These are phyloP conservation scores for Streptopelia turtur DNA, from an alignment of 2,797 vertebrate species.

Conservation along the genomic window DNA sequence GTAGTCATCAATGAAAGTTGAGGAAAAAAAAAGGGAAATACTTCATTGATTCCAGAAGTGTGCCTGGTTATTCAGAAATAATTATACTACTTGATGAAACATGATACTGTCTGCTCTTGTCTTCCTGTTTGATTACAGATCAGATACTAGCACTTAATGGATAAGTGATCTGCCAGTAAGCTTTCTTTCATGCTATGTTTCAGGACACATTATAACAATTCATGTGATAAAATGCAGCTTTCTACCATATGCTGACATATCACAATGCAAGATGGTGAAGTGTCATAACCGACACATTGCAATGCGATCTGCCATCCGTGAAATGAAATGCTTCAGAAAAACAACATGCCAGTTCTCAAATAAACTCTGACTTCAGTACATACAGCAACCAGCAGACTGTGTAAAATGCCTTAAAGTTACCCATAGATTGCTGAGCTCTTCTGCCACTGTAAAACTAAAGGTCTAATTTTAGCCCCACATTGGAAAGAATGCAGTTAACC, in stretches of 20 bases:
- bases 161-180: slow-evolving; percentile 1
- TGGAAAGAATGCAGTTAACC: slow-evolving; percentile 7
- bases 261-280: slow-evolving; percentile 19
- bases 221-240: not conserved
- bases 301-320: slow-evolving; percentile 26
- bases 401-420: slow-evolving; percentile 23
- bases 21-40: not conserved
- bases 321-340: slow-evolving; percentile 51
- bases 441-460: not conserved
- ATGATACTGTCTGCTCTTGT: not conserved
- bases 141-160: slow-evolving; percentile 12
- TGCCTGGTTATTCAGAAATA: slow-evolving; percentile 6
- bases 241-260: slow-evolving; percentile 47
- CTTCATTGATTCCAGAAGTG: slow-evolving; percentile 12
- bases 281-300: not conserved
- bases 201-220: not conserved
- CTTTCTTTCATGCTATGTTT: slow-evolving; percentile 16
- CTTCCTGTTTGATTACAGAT: slow-evolving; percentile 17
- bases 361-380: slow-evolving; percentile 3
- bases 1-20: slow-evolving; percentile 15
- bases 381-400: not conserved
- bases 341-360: not conserved
- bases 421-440: not conserved
- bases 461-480: not conserved
- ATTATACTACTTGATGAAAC: slow-evolving; percentile 16